Percentiles rank a stretch among this genome's conserved stretches.
Evolutionary conservation across 1,140 invertebrate genomes (phyloP).

Genomic region (Nasonia vitripennis): DNA sequence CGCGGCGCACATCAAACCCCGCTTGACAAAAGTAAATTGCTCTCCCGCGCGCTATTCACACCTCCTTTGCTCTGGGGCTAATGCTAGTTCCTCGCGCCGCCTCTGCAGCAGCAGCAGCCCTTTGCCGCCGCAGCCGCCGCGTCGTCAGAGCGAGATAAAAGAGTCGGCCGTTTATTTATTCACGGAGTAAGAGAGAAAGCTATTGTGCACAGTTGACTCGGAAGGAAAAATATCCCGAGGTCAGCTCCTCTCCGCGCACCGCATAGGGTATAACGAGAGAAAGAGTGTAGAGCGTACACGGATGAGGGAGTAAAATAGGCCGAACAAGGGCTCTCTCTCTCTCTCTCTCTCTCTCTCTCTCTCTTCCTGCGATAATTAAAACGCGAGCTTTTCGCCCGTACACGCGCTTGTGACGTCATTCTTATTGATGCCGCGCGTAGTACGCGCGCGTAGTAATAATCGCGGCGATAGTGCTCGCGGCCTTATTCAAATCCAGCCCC

Average conservation of each 20-base stretch:
- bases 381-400: slow-evolving; percentile 66
- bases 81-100: neutral
- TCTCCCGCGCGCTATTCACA: neutral
- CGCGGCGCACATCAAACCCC: neutral
- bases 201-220: neutral
- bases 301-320: slow-evolving; percentile 21
- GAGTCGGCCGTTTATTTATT: neutral
- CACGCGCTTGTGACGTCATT: slow-evolving; percentile 70
- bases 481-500: slow-evolving; percentile 29
- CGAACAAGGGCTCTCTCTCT: neutral
- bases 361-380: slow-evolving; percentile 64
- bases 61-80: neutral
- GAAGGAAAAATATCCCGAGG: slow-evolving; percentile 9
- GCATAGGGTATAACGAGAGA: neutral
- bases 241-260: neutral
- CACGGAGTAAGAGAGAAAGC: neutral
- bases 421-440: slow-evolving; percentile 71
- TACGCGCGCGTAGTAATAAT: neutral
- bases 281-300: neutral
- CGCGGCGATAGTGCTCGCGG: neutral
- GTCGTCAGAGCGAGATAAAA: neutral
- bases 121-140: neutral
- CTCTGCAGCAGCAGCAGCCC: neutral
- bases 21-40: slow-evolving; percentile 27
- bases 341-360: neutral